A percentile compares a stretch with the other conserved stretches of the same genome.
Evolutionary conservation across 1,140 invertebrate species (phyloP).

Genomic region (Euura lappo): DNA sequence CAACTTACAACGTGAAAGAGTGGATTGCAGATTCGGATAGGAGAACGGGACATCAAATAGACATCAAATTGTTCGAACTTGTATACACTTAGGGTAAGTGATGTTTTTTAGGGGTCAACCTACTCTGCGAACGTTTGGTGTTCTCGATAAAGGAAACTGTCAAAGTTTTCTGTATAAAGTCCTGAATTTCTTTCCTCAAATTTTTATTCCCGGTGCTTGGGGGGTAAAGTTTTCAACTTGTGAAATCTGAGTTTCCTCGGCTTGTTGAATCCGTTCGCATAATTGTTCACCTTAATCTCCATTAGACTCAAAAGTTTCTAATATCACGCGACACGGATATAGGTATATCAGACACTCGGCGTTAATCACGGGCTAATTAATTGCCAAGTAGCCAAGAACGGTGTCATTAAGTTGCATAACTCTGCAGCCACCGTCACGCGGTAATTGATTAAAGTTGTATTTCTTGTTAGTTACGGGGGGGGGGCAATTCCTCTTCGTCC

Average conservation of each 20-base stretch:
- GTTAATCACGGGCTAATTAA: neutral
- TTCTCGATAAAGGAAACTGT: no score
- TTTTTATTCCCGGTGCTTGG: no score
- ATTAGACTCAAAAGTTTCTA: neutral
- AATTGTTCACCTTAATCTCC: neutral
- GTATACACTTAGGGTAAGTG: no score
- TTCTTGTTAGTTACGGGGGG: neutral
- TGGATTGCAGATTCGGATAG: neutral
- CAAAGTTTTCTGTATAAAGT: no score
- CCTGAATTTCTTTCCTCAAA: no score
- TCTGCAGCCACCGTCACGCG: neutral
- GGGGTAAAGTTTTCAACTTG: no score
- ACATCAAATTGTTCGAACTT: neutral
- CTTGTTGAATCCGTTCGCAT: neutral
- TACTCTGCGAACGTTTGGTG: no score
- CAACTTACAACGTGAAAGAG: neutral
- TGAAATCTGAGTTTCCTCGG: no score
- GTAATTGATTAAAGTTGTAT: neutral
- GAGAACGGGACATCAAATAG: neutral
- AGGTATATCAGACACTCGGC: neutral
- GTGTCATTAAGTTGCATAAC: constrained; percentile 7
- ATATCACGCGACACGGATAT: neutral
- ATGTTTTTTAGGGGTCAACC: no score
- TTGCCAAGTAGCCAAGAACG: neutral
- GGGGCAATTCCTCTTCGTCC: neutral